Conservation (phyloP, 2,888 invertebrate genomes). For the Coelopa pilipes region DNA sequence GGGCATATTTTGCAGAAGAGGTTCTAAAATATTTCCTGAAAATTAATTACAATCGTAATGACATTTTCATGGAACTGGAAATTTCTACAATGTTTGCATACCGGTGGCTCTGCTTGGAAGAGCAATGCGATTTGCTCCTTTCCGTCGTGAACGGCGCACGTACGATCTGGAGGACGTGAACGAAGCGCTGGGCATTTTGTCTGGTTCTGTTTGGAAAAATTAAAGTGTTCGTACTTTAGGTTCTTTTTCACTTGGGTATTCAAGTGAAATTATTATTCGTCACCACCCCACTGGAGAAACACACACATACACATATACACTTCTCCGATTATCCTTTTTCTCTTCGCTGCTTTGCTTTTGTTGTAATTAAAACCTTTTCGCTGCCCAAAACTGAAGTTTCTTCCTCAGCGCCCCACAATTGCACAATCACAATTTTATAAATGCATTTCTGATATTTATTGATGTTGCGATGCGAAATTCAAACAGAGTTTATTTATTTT, state of each 20-base stretch:
- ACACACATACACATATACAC: background rate
- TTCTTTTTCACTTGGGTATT: background rate
- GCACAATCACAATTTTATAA: constrained; percentile 8
- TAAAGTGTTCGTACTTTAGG: too few species aligned
- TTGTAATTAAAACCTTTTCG: background rate
- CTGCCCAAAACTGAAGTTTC: background rate
- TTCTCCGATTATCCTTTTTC: constrained; percentile 15
- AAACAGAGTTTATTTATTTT: too few species aligned
- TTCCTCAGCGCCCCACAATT: background rate
- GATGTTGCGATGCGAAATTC: background rate
- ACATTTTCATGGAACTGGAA: background rate
- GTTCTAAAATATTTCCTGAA: constrained; percentile 70
- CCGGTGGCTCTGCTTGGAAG: constrained; percentile 67
- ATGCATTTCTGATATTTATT: background rate
- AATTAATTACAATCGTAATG: background rate
- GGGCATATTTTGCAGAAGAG: constrained; percentile 76
- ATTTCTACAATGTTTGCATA: constrained; percentile 43
- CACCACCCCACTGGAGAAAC: constrained; percentile 13
- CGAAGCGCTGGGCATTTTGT: constrained; percentile 88
- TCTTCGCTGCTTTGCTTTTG: background rate
- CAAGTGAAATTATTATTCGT: background rate
- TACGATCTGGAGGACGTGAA: constrained; percentile 93
- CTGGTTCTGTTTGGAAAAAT: background rate
- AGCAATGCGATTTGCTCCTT: constrained; percentile 84
- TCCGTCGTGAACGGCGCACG: constrained; percentile 90